Evolutionary conservation across 2,797 vertebrate species (phyloP).

Genomic region (Liparis tanakae): DNA sequence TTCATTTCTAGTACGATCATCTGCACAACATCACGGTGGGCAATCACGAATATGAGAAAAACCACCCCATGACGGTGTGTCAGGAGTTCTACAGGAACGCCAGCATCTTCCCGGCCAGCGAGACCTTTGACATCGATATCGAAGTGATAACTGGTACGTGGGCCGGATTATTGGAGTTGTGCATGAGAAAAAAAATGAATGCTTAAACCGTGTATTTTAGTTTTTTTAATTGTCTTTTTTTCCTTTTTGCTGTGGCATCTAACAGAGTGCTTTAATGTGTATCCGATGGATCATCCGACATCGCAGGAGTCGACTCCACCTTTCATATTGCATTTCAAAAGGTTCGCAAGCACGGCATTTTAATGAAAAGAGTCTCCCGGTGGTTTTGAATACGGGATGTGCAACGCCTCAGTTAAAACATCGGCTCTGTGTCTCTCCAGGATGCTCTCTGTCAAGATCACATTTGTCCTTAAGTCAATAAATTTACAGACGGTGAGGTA

Average conservation of each 20-base stretch:
- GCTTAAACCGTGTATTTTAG: background rate
- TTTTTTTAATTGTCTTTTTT: background rate
- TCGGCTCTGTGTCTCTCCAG: conserved; percentile 72
- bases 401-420: background rate
- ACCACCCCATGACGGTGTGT: conserved; percentile 85
- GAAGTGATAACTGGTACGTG: conserved; percentile 88
- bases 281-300: conserved; percentile 70
- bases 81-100: conserved; percentile 90
- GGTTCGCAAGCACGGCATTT: conserved; percentile 76
- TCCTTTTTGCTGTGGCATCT: conserved; percentile 1
- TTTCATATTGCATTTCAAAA: conserved; percentile 91
- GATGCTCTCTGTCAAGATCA: conserved; percentile 85
- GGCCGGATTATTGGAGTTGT: background rate
- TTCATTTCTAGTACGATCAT: conserved; percentile 83
- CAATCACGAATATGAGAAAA: conserved; percentile 91
- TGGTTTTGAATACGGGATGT: background rate
- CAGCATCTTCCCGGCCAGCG: conserved; percentile 88
- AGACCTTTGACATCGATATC: conserved; percentile 92
- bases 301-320: conserved; percentile 63
- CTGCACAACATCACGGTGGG: conserved; percentile 89
- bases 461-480: conserved; percentile 91
- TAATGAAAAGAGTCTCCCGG: background rate
- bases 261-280: conserved; percentile 89
- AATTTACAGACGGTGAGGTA: conserved; percentile 93
- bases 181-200: background rate